Base-by-base conservation (phyloP, 2,113 vertebrate species). In the Syngnathus floridae region DNA sequence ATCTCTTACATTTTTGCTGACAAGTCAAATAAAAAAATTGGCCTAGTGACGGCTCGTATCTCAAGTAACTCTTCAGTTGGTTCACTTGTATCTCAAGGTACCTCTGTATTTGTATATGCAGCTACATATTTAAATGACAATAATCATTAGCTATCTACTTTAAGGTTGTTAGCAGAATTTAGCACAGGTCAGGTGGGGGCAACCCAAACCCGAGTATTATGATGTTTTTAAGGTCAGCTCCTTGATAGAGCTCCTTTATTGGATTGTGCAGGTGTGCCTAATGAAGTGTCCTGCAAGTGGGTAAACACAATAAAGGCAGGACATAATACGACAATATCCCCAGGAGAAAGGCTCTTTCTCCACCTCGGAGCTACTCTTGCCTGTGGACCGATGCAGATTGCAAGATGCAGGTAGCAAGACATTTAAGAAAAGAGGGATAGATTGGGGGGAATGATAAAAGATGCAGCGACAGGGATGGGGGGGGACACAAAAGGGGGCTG, bases 401-500 rank as follows among this genome's bases (percentile, higher is more conserved):
- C 66, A 70, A 82, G 74, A 83, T 72, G 69, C 72, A 70, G 62
- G 64, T 70, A 78, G 74, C 2, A n/a, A 64, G 35, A 38, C 31
- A 26, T 41, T 61, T 61, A 66, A 78, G 71, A 80, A 78, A 73
- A 49, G 69, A 75, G 70, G 66, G 69, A 75, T 74, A 56, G 64
- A 73, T 67, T 74, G 63, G 67, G 72, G 71, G 58, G 76, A n/a
- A 55, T 61, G 64, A 73, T 74, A 71, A 67, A 83, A 26, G 59
- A 73, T 35, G 45, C 52, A 62, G 66, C 83, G 75, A 74, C 57
- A 26, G 12, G 41, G 43, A 19, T 26, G 66, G 63, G 61, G 40
- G 72, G 63, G 64, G 67, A 81, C 82, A 78, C 83, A 83, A 84
- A 86, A 88, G 84, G 87, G 87, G 93, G 94, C 95, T 95, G 95